Conservation (phyloP, 2,888 invertebrate species). For the Troilus luridus region DNA sequence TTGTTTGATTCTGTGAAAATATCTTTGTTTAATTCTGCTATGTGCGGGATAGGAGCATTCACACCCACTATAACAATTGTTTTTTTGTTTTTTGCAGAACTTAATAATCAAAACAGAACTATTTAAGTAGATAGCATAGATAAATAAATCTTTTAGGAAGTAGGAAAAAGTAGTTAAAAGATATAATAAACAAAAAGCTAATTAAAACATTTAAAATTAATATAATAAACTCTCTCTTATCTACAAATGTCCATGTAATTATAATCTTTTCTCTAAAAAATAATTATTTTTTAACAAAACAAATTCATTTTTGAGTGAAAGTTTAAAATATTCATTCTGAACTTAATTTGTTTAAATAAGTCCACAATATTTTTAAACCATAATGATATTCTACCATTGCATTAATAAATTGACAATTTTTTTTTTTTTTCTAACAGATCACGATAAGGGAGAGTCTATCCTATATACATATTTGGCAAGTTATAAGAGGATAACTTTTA, state of each 20-base stretch:
- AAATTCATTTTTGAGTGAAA: too few relatives aligned
- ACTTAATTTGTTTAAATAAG: too few relatives aligned
- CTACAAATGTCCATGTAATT: neutral
- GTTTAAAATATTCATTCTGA: too few relatives aligned
- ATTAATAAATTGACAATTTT: neutral
- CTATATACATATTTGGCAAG: neutral
- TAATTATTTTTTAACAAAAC: neutral
- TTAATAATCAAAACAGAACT: neutral
- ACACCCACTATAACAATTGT: neutral
- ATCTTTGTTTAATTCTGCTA: slow-evolving; percentile 11
- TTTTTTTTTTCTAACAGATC: neutral
- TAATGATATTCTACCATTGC: neutral
- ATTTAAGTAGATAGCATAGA: neutral
- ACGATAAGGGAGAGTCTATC: neutral
- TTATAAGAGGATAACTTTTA: neutral
- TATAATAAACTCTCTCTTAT: neutral
- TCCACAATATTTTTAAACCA: too few relatives aligned
- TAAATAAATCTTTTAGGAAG: neutral
- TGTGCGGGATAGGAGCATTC: neutral
- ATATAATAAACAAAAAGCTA: neutral
- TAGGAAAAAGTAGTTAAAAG: neutral
- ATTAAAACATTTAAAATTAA: neutral
- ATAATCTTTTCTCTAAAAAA: neutral
- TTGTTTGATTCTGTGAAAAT: neutral
- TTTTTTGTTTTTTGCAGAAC: neutral